These are phyloP conservation scores for Ceriagrion tenellum DNA, from an alignment of 2,888 invertebrate genomes.

Conservation along the genomic window DNA sequence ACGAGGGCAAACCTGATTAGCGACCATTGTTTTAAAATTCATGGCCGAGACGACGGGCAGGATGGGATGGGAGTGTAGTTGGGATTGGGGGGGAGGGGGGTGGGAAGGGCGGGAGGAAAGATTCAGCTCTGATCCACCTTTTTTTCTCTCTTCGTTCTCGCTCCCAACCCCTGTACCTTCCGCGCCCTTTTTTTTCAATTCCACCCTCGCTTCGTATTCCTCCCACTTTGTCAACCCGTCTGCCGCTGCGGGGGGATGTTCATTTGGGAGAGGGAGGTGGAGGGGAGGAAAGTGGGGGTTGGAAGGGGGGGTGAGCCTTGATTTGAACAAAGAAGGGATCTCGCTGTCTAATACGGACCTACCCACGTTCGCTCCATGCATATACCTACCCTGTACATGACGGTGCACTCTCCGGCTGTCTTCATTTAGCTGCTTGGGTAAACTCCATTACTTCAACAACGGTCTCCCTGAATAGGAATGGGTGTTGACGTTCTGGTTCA, in stretches of 20 bases:
- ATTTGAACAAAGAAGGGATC: conserved; percentile 2
- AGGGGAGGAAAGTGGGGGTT: background rate
- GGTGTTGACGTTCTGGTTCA: background rate
- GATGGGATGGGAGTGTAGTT: no score
- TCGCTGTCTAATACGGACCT: background rate
- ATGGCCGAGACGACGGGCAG: conserved; percentile 22
- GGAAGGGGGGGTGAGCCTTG: background rate
- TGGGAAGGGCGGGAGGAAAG: background rate
- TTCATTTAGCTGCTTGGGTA: background rate
- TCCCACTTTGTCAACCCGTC: conserved; percentile 34
- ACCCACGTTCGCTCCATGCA: background rate
- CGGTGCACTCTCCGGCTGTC: background rate
- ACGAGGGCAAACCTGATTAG: conserved; percentile 42
- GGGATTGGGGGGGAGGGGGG: no score
- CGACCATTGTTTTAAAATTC: conserved; percentile 57
- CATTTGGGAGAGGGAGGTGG: background rate
- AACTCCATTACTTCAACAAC: background rate
- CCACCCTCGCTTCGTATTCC: conserved; percentile 13
- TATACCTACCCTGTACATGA: background rate
- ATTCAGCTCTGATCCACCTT: background rate
- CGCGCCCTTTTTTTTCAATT: background rate
- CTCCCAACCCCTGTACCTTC: no score
- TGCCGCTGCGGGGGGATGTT: background rate
- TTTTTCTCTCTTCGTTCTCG: background rate
- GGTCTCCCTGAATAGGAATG: background rate